Percentiles rank a stretch among this genome's conserved stretches.
phyloP scores from a whole-genome alignment of 2,797 vertebrate genomes.

The Leontocebus nigricollis region DNA sequence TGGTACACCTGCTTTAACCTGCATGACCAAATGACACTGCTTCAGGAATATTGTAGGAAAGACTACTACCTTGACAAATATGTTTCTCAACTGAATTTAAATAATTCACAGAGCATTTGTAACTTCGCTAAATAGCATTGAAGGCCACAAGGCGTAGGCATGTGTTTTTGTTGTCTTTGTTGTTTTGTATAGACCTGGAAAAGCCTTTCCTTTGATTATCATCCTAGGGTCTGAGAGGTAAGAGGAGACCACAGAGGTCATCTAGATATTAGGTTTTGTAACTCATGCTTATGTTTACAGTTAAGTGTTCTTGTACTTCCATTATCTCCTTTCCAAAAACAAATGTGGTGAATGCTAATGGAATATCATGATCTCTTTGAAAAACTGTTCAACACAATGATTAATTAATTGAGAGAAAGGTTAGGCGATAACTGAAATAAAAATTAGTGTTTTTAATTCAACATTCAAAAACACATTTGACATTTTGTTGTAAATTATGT shows the following conservation, averaged over 20 bases:
- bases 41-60: constrained; percentile 45
- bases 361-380: constrained; percentile 55
- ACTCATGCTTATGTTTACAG: constrained; percentile 67
- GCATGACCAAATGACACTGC: neutral
- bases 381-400: constrained; percentile 72
- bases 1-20: constrained; percentile 40
- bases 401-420: constrained; percentile 77
- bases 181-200: neutral
- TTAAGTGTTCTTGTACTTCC: constrained; percentile 63
- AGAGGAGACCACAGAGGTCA: neutral
- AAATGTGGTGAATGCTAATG: constrained; percentile 56
- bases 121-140: constrained; percentile 30
- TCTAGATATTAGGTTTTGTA: neutral
- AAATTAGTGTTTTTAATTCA: neutral
- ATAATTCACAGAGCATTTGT: constrained; percentile 32
- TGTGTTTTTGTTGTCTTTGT: constrained; percentile 11
- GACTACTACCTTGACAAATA: neutral
- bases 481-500: constrained; percentile 79
- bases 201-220: constrained; percentile 55
- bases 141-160: constrained; percentile 1
- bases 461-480: constrained; percentile 77
- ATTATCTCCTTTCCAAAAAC: constrained; percentile 69
- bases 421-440: constrained; percentile 50
- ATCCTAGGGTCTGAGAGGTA: neutral
- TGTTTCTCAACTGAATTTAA: neutral